Conservation (phyloP, 1,140 invertebrate genomes). For the Pseudomyrmex concolor region DNA sequence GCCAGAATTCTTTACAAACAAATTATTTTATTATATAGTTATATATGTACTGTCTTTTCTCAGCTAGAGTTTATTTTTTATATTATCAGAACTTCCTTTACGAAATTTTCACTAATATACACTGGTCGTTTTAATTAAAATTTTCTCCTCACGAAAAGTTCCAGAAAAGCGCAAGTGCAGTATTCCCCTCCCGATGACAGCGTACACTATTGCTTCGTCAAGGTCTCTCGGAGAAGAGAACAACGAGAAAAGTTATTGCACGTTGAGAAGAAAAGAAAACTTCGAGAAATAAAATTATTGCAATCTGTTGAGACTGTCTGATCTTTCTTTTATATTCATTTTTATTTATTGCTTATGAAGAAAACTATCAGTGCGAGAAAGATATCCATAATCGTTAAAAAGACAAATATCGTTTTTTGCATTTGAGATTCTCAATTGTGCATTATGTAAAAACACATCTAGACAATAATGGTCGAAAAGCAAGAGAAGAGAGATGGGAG, state of each 20-base stretch:
- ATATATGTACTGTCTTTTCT: neutral
- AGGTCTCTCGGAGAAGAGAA: slow-evolving; percentile 56
- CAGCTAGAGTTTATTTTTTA: neutral
- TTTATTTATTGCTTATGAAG: too few species aligned
- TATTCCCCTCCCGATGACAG: neutral
- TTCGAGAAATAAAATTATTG: neutral
- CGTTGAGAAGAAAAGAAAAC: neutral
- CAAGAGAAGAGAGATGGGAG: slow-evolving; percentile 13
- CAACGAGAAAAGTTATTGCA: slow-evolving; percentile 43
- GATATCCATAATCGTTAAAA: too few species aligned
- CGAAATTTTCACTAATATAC: neutral
- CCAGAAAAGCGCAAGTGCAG: neutral
- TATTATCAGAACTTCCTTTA: neutral
- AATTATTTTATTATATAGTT: neutral
- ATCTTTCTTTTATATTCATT: neutral
- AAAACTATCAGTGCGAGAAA: neutral
- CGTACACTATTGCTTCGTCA: slow-evolving; percentile 54
- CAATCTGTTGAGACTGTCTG: neutral
- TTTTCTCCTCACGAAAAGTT: neutral
- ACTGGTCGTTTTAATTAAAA: neutral
- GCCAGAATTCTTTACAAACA: too few species aligned
- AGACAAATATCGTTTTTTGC: neutral
- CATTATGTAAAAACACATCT: neutral
- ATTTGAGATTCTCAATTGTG: neutral
- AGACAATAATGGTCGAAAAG: slow-evolving; percentile 23